phyloP scores from a whole-genome alignment of 2,888 invertebrate species.

The Mythimna pallens region DNA sequence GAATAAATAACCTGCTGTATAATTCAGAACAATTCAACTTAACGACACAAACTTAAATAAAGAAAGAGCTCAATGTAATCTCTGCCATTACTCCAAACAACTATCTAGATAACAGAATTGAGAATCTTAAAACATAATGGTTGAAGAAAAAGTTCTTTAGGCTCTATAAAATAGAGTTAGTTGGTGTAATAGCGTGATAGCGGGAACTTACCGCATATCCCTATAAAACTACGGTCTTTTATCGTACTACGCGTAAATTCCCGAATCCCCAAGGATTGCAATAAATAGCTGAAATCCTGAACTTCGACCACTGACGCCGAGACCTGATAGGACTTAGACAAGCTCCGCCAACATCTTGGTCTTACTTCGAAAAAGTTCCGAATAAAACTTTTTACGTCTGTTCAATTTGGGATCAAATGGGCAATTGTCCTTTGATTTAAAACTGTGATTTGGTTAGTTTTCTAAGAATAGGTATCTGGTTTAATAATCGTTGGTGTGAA shows the following conservation, averaged over 20 bases:
- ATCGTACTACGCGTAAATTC: constrained; percentile 86
- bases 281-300: constrained; percentile 89
- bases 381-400: constrained; percentile 54
- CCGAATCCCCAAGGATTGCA: constrained; percentile 84
- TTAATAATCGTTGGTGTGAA: constrained; percentile 25
- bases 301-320: constrained; percentile 84
- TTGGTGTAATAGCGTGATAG: constrained; percentile 64
- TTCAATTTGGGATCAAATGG: constrained; percentile 43
- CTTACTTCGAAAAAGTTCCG: constrained; percentile 54
- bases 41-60: constrained; percentile 36
- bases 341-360: constrained; percentile 51
- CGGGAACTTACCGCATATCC: constrained; percentile 64
- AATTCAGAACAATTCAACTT: constrained; percentile 28
- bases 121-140: constrained; percentile 59
- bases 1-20: constrained; percentile 17
- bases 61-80: constrained; percentile 34
- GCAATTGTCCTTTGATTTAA: constrained; percentile 55
- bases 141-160: constrained; percentile 59
- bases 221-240: constrained; percentile 77
- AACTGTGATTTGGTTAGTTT: constrained; percentile 21
- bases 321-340: constrained; percentile 82
- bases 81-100: constrained; percentile 34
- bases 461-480: constrained; percentile 7
- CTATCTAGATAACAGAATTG: constrained; percentile 51
- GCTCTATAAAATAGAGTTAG: constrained; percentile 65